Evolutionary conservation across 2,888 invertebrate species (phyloP).

Genomic region (Calameuta pallipes): DNA sequence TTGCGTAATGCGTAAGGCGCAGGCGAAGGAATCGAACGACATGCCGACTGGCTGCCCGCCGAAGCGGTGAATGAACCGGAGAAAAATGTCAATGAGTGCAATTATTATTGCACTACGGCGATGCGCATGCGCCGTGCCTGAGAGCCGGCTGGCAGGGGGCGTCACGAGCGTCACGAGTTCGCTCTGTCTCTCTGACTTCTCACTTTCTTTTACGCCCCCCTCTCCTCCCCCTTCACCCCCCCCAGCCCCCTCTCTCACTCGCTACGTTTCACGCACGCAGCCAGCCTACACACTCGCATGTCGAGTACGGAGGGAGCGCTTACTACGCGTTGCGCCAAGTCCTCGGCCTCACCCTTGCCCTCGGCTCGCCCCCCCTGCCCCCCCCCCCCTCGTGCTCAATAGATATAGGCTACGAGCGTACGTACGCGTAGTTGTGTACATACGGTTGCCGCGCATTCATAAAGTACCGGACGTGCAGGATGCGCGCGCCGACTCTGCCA

Average conservation of each 20-base stretch:
- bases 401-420: constrained; percentile 22
- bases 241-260: constrained; percentile 8
- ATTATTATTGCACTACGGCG: constrained; percentile 54
- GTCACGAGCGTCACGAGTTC: constrained; percentile 13
- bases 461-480: constrained; percentile 54
- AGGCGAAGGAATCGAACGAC: neutral
- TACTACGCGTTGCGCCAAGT: too few relatives aligned
- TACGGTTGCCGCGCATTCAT: constrained; percentile 55
- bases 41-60: too few relatives aligned
- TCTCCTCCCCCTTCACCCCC: constrained; percentile 11
- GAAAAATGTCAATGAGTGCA: constrained; percentile 61
- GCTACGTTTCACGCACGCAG: constrained; percentile 1
- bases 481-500: constrained; percentile 43
- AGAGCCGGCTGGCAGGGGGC: constrained; percentile 4
- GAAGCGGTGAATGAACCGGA: constrained; percentile 47
- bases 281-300: neutral
- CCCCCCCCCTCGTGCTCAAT: constrained; percentile 18
- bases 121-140: constrained; percentile 27
- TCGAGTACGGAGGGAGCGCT: too few relatives aligned
- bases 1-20: neutral
- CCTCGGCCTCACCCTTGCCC: too few relatives aligned
- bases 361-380: too few relatives aligned
- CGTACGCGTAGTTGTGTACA: constrained; percentile 22
- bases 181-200: neutral
- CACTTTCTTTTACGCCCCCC: constrained; percentile 11